A percentile compares a stretch with the other conserved stretches of the same genome.
These are phyloP conservation scores for Diarsia brunnea DNA, from an alignment of 2,888 invertebrate species.

Conservation along the genomic window DNA sequence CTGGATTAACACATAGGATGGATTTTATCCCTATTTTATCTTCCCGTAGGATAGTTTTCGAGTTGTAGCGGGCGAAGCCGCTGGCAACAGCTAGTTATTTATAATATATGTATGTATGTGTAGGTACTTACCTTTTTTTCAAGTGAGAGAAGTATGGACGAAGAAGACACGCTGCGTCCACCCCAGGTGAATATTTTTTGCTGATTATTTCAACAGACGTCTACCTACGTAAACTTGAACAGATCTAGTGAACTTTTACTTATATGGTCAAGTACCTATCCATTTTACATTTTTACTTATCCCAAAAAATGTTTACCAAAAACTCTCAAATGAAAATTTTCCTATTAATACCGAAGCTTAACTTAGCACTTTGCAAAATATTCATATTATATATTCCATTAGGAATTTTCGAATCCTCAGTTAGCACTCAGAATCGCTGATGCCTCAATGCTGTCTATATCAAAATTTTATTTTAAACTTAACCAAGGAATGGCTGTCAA, in stretches of 20 bases:
- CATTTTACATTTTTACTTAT: not conserved
- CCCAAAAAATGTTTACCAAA: not conserved
- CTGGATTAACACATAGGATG: too few relatives aligned
- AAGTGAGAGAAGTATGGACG: too few relatives aligned
- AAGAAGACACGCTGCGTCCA: too few relatives aligned
- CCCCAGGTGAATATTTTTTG: not conserved
- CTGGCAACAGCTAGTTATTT: too few relatives aligned
- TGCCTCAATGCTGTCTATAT: slow-evolving; percentile 46
- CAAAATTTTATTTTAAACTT: slow-evolving; percentile 62
- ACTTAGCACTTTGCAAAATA: slow-evolving; percentile 40
- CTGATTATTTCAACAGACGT: not conserved
- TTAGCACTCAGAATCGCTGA: slow-evolving; percentile 58
- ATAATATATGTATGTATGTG: too few relatives aligned
- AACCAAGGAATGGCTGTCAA: slow-evolving; percentile 57
- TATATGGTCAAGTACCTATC: not conserved
- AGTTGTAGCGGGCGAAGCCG: too few relatives aligned
- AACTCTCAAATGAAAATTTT: not conserved
- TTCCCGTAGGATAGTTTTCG: too few relatives aligned
- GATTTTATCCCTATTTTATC: too few relatives aligned
- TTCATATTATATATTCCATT: slow-evolving; percentile 63
- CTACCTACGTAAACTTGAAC: not conserved
- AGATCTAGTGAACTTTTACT: not conserved
- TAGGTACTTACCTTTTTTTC: too few relatives aligned
- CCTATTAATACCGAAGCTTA: not conserved
- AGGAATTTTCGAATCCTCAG: slow-evolving; percentile 60